Percentiles rank a stretch among this genome's conserved stretches.
These are phyloP conservation scores for Gila robusta DNA, from an alignment of 2,797 vertebrate genomes.

Conservation along the genomic window DNA sequence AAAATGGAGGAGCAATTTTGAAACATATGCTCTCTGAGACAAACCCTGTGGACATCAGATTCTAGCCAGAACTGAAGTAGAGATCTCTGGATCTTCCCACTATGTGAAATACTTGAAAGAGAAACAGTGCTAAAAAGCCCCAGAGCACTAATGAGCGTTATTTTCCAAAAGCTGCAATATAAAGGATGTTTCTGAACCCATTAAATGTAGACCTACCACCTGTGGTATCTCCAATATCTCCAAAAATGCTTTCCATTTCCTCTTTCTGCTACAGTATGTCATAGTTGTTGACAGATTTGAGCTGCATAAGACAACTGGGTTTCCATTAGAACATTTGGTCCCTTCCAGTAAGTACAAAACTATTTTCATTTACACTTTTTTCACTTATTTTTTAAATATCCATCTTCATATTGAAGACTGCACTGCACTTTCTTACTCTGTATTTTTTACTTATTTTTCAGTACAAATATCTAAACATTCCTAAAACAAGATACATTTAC, in stretches of 20 bases:
- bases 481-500: neutral
- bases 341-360: conserved; percentile 6
- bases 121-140: conserved; percentile 16
- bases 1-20: conserved; percentile 15
- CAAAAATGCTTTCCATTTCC: conserved; percentile 38
- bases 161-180: conserved; percentile 25
- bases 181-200: neutral
- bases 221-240: conserved; percentile 20
- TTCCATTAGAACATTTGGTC: conserved; percentile 21
- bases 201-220: conserved; percentile 22
- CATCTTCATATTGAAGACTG: neutral
- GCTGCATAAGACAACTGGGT: neutral
- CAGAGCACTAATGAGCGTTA: conserved; percentile 36
- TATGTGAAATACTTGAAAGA: conserved; percentile 14
- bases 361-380: neutral
- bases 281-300: conserved; percentile 12
- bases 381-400: neutral
- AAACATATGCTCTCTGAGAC: conserved; percentile 45
- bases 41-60: conserved; percentile 31
- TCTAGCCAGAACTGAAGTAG: conserved; percentile 22
- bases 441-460: neutral
- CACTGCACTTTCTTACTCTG: neutral
- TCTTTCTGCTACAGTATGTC: conserved; percentile 25
- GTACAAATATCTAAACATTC: neutral
- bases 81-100: conserved; percentile 17